Base-by-base conservation (phyloP, 2,797 vertebrate species). In the Microtus agrestis region DNA sequence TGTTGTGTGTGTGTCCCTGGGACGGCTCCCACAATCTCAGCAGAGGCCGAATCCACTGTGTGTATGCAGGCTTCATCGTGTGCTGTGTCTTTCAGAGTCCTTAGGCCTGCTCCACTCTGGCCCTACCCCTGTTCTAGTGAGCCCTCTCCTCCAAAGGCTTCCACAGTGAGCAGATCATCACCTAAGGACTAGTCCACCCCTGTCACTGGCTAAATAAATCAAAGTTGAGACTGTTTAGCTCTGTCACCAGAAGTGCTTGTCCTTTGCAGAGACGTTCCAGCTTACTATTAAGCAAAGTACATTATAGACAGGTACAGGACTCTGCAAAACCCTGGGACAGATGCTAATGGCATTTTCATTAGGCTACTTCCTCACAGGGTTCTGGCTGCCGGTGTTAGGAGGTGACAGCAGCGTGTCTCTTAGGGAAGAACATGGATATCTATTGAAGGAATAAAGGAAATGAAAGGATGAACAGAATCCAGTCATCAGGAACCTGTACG, bases 321-420 rank as follows among this genome's bases (percentile, higher is more conserved):
- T 86, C 89, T 79, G 85, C 48, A 37, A 95, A 77, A 85, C 78
- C 71, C 43, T 87, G 78, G 25, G 29, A 48, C 86, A 87, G 80
- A 79, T 87, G 82, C 69, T 95, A 92, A 97, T 96, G 63, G 25
- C 65, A 95, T 96, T 95, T 95, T 65, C 82, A 43, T 92, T 92
- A 92, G 78, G 34, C 14, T 29, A 78, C 94, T 84, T 94, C 67
- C 82, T 91, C 54, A 14, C 76, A 46, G 78, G 80, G 81, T 88
- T 94, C 46, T 2, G 43, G 79, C 11, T 90, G 59, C 67, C 46
- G 2, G 9, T 79, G 63, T 15, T 87, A 90, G 82, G 77, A 88
- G 90, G 91, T 85, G 89, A 69, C 92, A 73, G 61, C 81, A 88
- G 82, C 79, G 48, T 84, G 56, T 63, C 14, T 93, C 87, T 82